A percentile compares a stretch with the other conserved stretches of the same genome.
Conservation (phyloP, 2,113 vertebrate genomes). For the Bagarius yarrelli region DNA sequence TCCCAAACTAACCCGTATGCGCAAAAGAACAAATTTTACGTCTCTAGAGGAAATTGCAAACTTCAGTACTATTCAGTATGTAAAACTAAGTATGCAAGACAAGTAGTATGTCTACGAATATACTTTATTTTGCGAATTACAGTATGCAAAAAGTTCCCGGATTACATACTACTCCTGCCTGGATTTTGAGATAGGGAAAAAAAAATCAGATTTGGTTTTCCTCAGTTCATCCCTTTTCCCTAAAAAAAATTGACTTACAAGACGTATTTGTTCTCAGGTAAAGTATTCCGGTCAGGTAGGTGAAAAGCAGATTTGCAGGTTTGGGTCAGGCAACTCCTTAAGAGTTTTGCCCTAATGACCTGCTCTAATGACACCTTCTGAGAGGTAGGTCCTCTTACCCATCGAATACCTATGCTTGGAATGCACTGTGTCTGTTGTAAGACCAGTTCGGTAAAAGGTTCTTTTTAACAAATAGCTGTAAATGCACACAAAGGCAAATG, state of each 20-base stretch:
- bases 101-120: too few relatives aligned
- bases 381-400: neutral
- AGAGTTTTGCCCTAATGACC: neutral
- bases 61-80: too few relatives aligned
- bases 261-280: neutral
- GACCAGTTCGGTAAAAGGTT: neutral
- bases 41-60: too few relatives aligned
- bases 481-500: neutral
- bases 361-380: neutral
- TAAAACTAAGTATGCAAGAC: too few relatives aligned
- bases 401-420: neutral
- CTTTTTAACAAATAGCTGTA: neutral
- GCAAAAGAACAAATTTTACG: too few relatives aligned
- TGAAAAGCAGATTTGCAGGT: neutral
- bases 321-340: neutral
- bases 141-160: too few relatives aligned
- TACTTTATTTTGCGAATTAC: too few relatives aligned
- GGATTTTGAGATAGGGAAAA: too few relatives aligned
- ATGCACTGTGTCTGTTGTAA: neutral
- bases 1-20: too few relatives aligned
- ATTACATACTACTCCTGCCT: too few relatives aligned
- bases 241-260: neutral
- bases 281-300: neutral
- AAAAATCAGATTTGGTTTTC: too few relatives aligned
- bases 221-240: neutral